Base-by-base conservation (phyloP, 2,888 invertebrate genomes). In the Laothoe populi region DNA sequence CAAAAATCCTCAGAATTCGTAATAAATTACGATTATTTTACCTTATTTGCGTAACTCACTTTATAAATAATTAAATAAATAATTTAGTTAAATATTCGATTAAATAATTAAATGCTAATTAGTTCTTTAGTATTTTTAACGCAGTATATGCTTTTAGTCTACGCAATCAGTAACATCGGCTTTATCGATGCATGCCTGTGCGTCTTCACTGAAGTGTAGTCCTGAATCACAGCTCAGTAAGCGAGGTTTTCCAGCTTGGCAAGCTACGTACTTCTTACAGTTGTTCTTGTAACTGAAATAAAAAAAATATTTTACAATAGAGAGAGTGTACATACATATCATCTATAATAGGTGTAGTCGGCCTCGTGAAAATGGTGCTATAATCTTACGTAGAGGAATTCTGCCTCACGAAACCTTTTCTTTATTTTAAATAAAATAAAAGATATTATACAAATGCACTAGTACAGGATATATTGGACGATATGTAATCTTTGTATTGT, bases 221-320 rank as follows among this genome's bases (percentile, higher is more conserved):
- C 44, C 44, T 8, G 1, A 7, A 19, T 53, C 53, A 35, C 53
- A 53, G 35, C 53, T 53, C 11, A 53, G 19, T 19, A 53, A 19
- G 4, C 53, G 53, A 19, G 53, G 53, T 4, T 31, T 5, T 16
- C 53, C 53, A 11, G 19, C 31, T 11, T 53, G 53, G 53, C 53
- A 53, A 10, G 53, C 53, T 4, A 53, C 31, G 3, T 53, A 53
- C 19, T 53, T 31, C 11, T 8, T 53, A 16, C 53, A 53, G 16
- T 19, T 53, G 31, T 53, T 53, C 19, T 53, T 53, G 31, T 53
- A 53, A 19, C 53, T 53, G 53, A 0, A 53, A 53, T 11, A 53
- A 35, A 35, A 35, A 44, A 2, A 40, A 4, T 13, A 40, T 4
- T 26, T 26, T 4, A 26, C 7, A 26, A 26, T 26, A 4, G 26